Conservation (phyloP, 2,888 invertebrate species). For the Cataglyphis cursor region DNA sequence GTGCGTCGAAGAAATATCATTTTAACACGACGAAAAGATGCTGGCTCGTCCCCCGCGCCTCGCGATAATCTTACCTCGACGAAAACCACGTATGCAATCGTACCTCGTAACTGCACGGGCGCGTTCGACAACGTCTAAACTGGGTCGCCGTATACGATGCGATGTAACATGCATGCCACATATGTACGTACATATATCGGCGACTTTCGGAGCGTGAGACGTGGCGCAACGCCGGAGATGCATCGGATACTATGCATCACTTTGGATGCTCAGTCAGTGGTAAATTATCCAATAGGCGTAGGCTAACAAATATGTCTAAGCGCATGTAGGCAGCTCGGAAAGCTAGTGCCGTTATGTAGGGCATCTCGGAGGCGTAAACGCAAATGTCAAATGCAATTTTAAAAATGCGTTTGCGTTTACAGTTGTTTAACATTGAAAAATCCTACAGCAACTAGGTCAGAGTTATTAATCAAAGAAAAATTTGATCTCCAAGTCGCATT, state of each 20-base stretch:
- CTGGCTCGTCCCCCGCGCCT: background rate
- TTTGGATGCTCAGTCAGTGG: conserved; percentile 26
- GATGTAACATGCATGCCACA: background rate
- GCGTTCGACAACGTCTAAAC: conserved; percentile 10
- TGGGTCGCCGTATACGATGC: conserved; percentile 26
- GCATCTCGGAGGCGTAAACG: background rate
- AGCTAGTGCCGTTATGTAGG: conserved; percentile 7
- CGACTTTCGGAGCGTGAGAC: conserved; percentile 25
- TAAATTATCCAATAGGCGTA: conserved; percentile 53
- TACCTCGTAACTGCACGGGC: background rate
- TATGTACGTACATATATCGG: background rate
- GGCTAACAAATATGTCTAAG: conserved; percentile 15
- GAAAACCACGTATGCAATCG: conserved; percentile 6
- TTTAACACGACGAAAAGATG: conserved; percentile 37
- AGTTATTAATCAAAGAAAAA: background rate
- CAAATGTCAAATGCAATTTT: conserved; percentile 33
- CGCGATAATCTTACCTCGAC: conserved; percentile 26
- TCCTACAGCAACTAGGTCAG: background rate
- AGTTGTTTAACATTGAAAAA: background rate
- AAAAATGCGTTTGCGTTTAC: background rate
- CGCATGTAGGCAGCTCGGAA: conserved; percentile 24
- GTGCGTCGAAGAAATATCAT: background rate
- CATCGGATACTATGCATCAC: conserved; percentile 38
- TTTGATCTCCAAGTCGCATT: background rate
- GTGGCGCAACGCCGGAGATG: conserved; percentile 31